Evolutionary conservation across 2,888 invertebrate genomes (phyloP), one percentile per base, ranked within the genome.

Genomic region (Mesochorus sp.): DNA sequence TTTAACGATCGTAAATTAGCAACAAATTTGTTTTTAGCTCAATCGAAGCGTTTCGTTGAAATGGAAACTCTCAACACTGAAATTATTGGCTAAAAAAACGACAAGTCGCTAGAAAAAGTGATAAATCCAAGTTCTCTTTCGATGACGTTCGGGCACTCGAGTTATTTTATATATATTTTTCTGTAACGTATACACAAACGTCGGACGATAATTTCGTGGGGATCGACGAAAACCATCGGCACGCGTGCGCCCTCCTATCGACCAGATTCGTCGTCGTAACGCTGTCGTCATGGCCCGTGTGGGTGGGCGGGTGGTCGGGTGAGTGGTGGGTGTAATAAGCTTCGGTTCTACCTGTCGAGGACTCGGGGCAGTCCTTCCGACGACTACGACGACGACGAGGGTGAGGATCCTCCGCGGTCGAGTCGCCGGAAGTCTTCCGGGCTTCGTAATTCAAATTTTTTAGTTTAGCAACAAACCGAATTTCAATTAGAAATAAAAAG

Each of bases 161-260:
- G 19, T 10, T 26, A 28, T 42, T 44, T 28, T 26, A 39, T 21
- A 71, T 61, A 61, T 37, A 61, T 51, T 71, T 59, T 28, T 55
- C 34, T 12, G n/a, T n/a, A n/a, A n/a, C n/a, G n/a, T n/a, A 44
- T 8, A 21, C 10, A 47, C 10, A 47, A 21, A 51, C 14, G 8
- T 53, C 53, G 37, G 62, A 39, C 57, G 67, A 55, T 44, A 53
- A 73, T 64, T 49, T 31, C 62, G 31, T 34, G 39, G 73, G 31
- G 62, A 42, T 24, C 62, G 67, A 49, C 67, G 62, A 62, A 72
- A 59, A 49, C 53, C 73, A 75, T 39, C 80, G 82, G 70, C 81
- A 85, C 84, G 85, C 85, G 84, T 84, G 85, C 83, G 82, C 86
- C 81, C 81, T 78, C 77, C 77, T 88, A 88, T 88, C 88, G 88